Evolutionary conservation across 2,888 invertebrate species (phyloP).

Genomic region (Alcis repandata): DNA sequence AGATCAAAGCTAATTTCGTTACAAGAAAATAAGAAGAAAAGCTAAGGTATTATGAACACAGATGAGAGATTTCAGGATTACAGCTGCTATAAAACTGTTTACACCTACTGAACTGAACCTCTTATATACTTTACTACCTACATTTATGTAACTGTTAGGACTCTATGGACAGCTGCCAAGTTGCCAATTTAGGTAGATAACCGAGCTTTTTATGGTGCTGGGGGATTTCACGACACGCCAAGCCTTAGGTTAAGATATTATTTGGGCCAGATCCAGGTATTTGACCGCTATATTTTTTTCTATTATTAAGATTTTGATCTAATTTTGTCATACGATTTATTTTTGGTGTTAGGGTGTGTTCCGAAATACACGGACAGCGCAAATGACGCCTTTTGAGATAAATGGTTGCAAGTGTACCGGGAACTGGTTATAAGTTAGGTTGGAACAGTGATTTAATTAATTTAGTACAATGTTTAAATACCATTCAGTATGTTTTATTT

Average conservation of each 20-base stretch:
- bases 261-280: slow-evolving; percentile 1
- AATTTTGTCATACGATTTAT: too few relatives aligned
- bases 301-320: background rate
- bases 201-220: slow-evolving; percentile 10
- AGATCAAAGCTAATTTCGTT: too few relatives aligned
- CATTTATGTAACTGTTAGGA: slow-evolving; percentile 14
- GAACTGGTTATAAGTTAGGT: too few relatives aligned
- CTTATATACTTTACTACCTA: background rate
- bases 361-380: too few relatives aligned
- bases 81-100: slow-evolving; percentile 18
- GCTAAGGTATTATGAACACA: background rate
- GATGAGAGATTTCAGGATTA: slow-evolving; percentile 10
- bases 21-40: too few relatives aligned
- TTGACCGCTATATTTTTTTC: background rate
- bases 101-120: slow-evolving; percentile 14
- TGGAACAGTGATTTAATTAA: too few relatives aligned
- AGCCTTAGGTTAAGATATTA: slow-evolving; percentile 1
- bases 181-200: slow-evolving; percentile 19
- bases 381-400: too few relatives aligned
- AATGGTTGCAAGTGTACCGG: too few relatives aligned
- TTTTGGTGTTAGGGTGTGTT: too few relatives aligned
- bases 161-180: slow-evolving; percentile 26
- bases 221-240: slow-evolving; percentile 7
- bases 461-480: too few relatives aligned
- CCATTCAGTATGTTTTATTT: too few relatives aligned